phyloP scores from a whole-genome alignment of 2,888 invertebrate genomes.

The Lochmaea crataegi region DNA sequence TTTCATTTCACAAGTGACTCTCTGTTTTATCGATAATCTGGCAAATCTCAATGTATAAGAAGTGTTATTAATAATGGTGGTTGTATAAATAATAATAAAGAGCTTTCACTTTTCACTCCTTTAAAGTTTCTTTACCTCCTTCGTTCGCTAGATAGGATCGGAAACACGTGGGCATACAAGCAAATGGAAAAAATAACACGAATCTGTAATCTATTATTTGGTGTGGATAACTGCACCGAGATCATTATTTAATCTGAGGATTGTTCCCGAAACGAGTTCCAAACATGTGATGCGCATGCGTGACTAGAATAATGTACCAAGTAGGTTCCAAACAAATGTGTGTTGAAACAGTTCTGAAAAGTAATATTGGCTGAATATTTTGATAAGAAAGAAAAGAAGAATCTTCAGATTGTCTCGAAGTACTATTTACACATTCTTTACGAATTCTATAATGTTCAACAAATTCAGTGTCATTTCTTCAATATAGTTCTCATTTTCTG shows the following conservation, averaged over 20 bases:
- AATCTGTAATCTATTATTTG: slow-evolving; percentile 9
- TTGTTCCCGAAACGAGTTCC: too few relatives aligned
- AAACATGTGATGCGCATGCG: too few relatives aligned
- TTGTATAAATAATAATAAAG: slow-evolving; percentile 22
- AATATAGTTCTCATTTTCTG: too few relatives aligned
- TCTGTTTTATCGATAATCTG: slow-evolving; percentile 22
- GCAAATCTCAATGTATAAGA: slow-evolving; percentile 10
- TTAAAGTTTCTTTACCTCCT: slow-evolving; percentile 29
- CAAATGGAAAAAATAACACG: slow-evolving; percentile 13
- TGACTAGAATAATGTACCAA: too few relatives aligned
- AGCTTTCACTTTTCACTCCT: slow-evolving; percentile 29
- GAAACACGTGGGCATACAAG: slow-evolving; percentile 24
- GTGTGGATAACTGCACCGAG: slow-evolving; percentile 13
- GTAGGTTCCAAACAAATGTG: too few relatives aligned
- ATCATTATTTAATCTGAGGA: neutral
- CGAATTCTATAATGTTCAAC: too few relatives aligned
- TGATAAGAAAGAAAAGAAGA: too few relatives aligned
- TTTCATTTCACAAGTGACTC: slow-evolving; percentile 19
- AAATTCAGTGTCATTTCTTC: too few relatives aligned
- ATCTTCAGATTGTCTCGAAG: too few relatives aligned
- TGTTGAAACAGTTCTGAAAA: too few relatives aligned
- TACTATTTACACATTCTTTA: too few relatives aligned
- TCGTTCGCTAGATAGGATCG: slow-evolving; percentile 23
- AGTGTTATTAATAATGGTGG: slow-evolving; percentile 10
- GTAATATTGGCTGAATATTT: too few relatives aligned